A percentile compares a stretch with the other conserved stretches of the same genome.
These are phyloP conservation scores for Chitala chitala DNA, from an alignment of 2,113 vertebrate species.

Conservation along the genomic window DNA sequence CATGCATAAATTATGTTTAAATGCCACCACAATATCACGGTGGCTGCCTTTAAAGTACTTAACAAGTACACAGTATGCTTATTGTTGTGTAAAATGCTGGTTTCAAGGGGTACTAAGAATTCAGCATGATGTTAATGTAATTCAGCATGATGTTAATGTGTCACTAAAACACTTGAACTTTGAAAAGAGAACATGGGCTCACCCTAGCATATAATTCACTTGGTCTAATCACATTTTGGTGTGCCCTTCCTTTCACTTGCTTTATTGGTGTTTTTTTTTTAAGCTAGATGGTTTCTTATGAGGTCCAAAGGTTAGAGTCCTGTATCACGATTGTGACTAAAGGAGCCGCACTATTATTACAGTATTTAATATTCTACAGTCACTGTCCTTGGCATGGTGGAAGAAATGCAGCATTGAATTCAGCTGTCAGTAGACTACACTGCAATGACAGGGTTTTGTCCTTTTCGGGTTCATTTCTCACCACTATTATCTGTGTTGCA, in stretches of 20 bases:
- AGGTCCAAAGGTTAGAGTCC: slow-evolving; percentile 28
- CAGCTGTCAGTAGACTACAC: neutral
- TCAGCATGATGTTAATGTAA: slow-evolving; percentile 9
- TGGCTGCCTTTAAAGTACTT: neutral
- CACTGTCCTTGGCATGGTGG: too few species aligned
- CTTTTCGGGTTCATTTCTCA: neutral
- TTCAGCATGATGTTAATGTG: slow-evolving; percentile 15
- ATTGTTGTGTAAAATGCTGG: neutral
- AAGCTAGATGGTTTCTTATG: slow-evolving; percentile 14
- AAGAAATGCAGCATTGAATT: neutral
- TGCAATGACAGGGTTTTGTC: neutral
- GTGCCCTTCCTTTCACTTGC: neutral
- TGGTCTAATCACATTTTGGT: neutral
- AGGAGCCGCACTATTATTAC: neutral
- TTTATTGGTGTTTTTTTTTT: slow-evolving; percentile 27
- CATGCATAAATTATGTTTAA: neutral
- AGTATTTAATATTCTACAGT: neutral
- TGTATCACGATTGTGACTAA: slow-evolving; percentile 10
- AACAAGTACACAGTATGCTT: neutral
- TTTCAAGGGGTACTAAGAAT: neutral
- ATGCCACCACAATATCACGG: neutral
- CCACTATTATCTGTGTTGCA: too few species aligned
- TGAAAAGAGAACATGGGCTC: slow-evolving; percentile 9
- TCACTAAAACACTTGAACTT: slow-evolving; percentile 18
- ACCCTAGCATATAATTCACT: slow-evolving; percentile 22